These are phyloP conservation scores for Helicoverpa assulta DNA, from an alignment of 2,888 invertebrate species.

Conservation along the genomic window DNA sequence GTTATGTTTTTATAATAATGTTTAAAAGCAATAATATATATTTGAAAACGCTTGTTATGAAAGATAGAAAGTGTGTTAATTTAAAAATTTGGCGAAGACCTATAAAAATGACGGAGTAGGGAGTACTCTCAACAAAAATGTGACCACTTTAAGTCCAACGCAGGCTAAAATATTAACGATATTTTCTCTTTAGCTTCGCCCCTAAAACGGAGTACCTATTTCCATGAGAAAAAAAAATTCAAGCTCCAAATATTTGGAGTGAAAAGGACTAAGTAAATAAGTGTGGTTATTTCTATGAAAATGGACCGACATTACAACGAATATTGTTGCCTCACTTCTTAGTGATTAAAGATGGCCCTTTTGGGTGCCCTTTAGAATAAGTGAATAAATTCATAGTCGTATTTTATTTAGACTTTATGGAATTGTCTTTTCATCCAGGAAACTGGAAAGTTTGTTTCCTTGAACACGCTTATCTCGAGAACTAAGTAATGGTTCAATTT, in stretches of 20 bases:
- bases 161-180: slow-evolving; percentile 10
- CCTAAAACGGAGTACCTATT: background rate
- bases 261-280: background rate
- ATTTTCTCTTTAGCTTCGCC: slow-evolving; percentile 8
- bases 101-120: too few relatives aligned
- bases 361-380: background rate
- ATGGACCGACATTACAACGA: background rate
- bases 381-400: too few relatives aligned
- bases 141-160: slow-evolving; percentile 1
- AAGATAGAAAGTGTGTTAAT: too few relatives aligned
- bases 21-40: too few relatives aligned
- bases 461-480: too few relatives aligned
- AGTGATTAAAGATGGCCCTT: background rate
- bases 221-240: background rate
- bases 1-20: too few relatives aligned
- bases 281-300: background rate
- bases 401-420: background rate
- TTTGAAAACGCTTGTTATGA: too few relatives aligned
- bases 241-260: background rate
- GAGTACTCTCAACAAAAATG: background rate
- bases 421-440: background rate
- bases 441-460: too few relatives aligned
- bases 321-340: background rate
- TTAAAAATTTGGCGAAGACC: too few relatives aligned
- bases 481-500: too few relatives aligned